Conservation (phyloP, 2,888 invertebrate species). For the Ptychoptera contaminata region DNA sequence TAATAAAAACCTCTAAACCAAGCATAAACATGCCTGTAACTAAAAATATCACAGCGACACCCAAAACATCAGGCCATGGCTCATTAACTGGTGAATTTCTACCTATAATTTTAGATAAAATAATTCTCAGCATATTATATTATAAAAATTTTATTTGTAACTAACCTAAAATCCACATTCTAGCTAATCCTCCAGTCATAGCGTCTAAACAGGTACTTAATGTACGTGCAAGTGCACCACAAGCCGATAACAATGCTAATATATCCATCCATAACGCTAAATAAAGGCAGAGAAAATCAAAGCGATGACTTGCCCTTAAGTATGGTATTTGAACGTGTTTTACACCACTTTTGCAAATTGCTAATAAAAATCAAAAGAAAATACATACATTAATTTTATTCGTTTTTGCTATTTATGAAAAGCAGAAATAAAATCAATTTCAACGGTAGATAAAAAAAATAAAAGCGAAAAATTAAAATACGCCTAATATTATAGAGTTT, state of each 20-base stretch:
- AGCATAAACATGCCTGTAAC: conserved; percentile 40
- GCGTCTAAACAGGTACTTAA: conserved; percentile 41
- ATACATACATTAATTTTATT: background rate
- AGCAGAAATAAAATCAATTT: too few relatives aligned
- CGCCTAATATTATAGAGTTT: too few relatives aligned
- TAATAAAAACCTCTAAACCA: conserved; percentile 35
- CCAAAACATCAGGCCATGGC: conserved; percentile 41
- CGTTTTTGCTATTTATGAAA: too few relatives aligned
- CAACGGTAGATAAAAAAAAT: too few relatives aligned
- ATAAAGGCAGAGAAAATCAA: conserved; percentile 31
- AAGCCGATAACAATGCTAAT: conserved; percentile 35
- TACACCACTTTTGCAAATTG: conserved; percentile 25
- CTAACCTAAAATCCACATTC: conserved; percentile 36
- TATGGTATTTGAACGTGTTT: conserved; percentile 30
- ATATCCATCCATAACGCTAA: conserved; percentile 38
- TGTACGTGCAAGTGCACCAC: conserved; percentile 36
- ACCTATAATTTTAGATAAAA: conserved; percentile 17
- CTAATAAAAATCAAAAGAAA: conserved; percentile 14
- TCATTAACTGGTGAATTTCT: conserved; percentile 31
- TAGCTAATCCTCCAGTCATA: conserved; percentile 36
- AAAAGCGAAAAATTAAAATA: too few relatives aligned
- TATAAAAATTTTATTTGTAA: conserved; percentile 4
- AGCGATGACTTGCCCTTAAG: conserved; percentile 30
- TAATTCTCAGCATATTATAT: background rate
- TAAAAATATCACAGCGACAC: conserved; percentile 36